phyloP scores from a whole-genome alignment of 2,888 invertebrate genomes.

The Mythimna ferrago region DNA sequence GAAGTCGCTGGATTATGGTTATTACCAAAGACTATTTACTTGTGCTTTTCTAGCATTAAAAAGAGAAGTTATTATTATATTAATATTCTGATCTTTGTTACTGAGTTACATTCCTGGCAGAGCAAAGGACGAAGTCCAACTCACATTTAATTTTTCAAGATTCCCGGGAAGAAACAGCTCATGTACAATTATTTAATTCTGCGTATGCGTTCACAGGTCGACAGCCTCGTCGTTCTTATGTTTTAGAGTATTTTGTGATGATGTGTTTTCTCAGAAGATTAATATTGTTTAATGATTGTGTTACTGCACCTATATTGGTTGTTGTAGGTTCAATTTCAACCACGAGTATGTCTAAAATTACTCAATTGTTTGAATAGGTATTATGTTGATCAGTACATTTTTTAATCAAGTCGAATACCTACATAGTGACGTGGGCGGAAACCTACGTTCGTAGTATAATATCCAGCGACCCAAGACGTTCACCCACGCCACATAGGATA shows the following conservation, averaged over 20 bases:
- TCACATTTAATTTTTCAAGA: constrained; percentile 62
- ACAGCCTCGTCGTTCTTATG: constrained; percentile 45
- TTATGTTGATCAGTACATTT: constrained; percentile 10
- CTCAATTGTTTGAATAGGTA: not conserved
- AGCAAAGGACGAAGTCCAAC: constrained; percentile 14
- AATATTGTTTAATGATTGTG: constrained; percentile 28
- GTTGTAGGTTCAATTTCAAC: not conserved
- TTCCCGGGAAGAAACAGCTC: constrained; percentile 74
- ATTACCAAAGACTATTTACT: not conserved
- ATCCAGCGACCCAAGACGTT: constrained; percentile 65
- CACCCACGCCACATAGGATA: constrained; percentile 70
- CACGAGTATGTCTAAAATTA: not conserved
- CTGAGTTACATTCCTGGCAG: not conserved
- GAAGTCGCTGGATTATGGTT: not conserved
- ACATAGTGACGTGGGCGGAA: constrained; percentile 51
- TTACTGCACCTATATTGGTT: not conserved
- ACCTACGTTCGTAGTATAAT: constrained; percentile 59
- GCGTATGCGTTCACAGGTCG: constrained; percentile 66
- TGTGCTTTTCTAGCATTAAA: not conserved
- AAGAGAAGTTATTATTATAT: not conserved
- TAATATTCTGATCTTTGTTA: not conserved
- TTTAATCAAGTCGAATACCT: constrained; percentile 26
- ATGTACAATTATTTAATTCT: constrained; percentile 74
- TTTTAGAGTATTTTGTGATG: constrained; percentile 25
- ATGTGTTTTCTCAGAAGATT: constrained; percentile 49